Base-by-base conservation (phyloP, 1,140 invertebrate species). In the Chionoecetes opilio region DNA sequence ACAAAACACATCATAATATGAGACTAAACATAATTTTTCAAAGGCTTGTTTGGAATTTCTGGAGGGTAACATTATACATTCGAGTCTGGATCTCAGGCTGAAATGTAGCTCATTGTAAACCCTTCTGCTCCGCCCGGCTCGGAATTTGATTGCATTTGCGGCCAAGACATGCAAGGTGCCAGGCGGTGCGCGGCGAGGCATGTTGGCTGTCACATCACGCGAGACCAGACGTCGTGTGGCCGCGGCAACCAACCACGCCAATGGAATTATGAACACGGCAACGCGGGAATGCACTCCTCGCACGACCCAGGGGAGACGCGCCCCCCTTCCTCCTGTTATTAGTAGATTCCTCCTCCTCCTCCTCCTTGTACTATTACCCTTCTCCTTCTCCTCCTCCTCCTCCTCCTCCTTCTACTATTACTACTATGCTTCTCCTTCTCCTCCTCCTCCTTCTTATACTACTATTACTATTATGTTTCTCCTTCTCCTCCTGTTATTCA, bases 111-210 rank as follows among this genome's bases (percentile, higher is more conserved):
- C 94, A 95, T 95, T 95, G 90, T 92, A 86, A 95, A 90, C 89
- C 94, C 87, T 95, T 95, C 94, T 92, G 90, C 82, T 91, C 90
- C 82, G 86, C 38, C 90, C 92, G 85, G 94, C 84, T 21, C 46
- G 94, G 94, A 95, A 95, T 95, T 95, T 95, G 94, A 95, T 95
- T 95, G 94, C 94, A 95, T 95, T 92, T 92, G 94, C 91, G 94
- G 94, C 89, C 94, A 95, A 95, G 94, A 95, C 94, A 95, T 95
- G 94, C 90, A 92, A 94, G 88, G 94, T 94, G 94, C 94, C 94
- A 92, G 94, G 38, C 90, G 87, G 90, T 32, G 88, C 91, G 94
- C 90, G 94, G 90, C 94, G 89, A 92, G 94, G 94, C 94, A 34
- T 95, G 94, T 95, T 95, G 88, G 88, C 82, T 95, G 94, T 95